Evolutionary conservation across 2,888 invertebrate genomes (phyloP), one percentile per base, ranked within the genome.

Genomic region (Kuschelorhynchus macadamiae): DNA sequence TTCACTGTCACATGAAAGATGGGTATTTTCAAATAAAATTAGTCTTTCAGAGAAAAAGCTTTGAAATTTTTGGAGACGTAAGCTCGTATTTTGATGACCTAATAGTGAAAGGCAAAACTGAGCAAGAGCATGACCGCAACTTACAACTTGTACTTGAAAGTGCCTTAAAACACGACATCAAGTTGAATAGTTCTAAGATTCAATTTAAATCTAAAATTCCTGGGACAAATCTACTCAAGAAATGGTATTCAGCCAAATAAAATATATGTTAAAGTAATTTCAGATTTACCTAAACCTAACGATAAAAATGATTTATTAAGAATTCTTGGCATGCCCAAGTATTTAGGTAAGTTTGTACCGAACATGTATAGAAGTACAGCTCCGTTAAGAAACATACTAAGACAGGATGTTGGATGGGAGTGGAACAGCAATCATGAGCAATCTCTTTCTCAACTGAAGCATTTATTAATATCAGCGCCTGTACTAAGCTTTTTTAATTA

Each of bases 401-500:
- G 46, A 56, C 49, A 49, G 61, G 68, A 75, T 55, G 65, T 67
- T 18, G 50, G 20, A 9, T 74, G 67, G 68, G 7, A 59, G 2
- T 75, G 72, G 65, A 33, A 12, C 5, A n/a, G 57, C 33, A 64
- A 67, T 16, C 75, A 76, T 30, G 53, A 75, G 17, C 9, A 71
- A 12, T 60, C 71, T 12, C 56, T 77, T 1, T 9, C 21, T 17
- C 46, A 74, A 42, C 55, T 77, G 17, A 75, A 76, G 68, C 50
- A 60, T 32, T 65, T 76, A 12, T 47, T 75, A 12, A 70, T 67
- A 50, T 68, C 64, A 69, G 73, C 75, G 41, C 77, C 78, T 3
- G 60, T 73, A 5, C 52, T 78, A 25, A 47, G 32, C 33, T 70
- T 69, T 62, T 79, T 76, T 73, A 69, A 78, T 69, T 65, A 68